Evolutionary conservation across 2,888 invertebrate genomes (phyloP), one percentile per base, ranked within the genome.

Genomic region (Spilosoma lubricipeda): DNA sequence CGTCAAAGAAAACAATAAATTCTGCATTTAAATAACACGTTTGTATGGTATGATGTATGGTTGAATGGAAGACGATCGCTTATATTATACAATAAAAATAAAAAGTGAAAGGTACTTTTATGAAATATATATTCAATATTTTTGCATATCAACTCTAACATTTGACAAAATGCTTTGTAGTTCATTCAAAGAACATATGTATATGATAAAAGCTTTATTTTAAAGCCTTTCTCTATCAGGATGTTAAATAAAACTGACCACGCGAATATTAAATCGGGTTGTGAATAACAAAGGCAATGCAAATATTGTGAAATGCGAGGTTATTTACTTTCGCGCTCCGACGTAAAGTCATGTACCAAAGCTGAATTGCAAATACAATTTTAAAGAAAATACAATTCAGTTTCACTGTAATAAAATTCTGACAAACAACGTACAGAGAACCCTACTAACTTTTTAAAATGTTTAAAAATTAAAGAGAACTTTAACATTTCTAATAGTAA

Each of bases 231-330:
- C 7, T 30, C 30, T 63, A 63, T 63, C 63, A 63, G 30, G 18
- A 63, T 63, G 63, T 63, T 63, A 33, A 45, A 67, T 30, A 67
- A 45, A 48, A 30, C 18, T 23, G 18, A 33, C 48, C 33, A 48
- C 9, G 33, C 30, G 48, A 48, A 67, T 67, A 67, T 33, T 33
- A 33, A 67, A 48, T 30, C 33, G 48, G 7, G 11, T 33, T 48
- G 33, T 67, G 48, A 45, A 67, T 67, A 67, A 30, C 48, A 67
- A 48, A 67, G 67, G 33, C 20, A 48, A 67, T 67, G 33, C 30
- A 48, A 67, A 67, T 67, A 67, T 48, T 67, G 30, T 48, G 67
- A 63, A 67, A 20, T 48, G 18, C 67, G 45, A 20, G 63, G 63
- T 15, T 30, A 63, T 63, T 63, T 63, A 63, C 30, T 63, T 30